These are phyloP conservation scores for Cavia aperea DNA, from an alignment of 2,113 vertebrate species.

Conservation along the genomic window DNA sequence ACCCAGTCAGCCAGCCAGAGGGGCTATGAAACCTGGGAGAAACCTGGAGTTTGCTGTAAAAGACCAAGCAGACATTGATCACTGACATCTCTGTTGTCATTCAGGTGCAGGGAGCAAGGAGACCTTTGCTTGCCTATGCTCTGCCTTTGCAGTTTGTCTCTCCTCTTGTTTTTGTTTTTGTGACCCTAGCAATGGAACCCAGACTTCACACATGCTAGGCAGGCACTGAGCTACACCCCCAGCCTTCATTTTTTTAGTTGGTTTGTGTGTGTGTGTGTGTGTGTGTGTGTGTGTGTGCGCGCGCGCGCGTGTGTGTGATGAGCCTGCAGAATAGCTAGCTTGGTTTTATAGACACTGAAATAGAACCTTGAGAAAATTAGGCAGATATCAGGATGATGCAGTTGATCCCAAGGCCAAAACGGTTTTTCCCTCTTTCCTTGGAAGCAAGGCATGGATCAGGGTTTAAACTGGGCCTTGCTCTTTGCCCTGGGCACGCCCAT, in stretches of 20 bases:
- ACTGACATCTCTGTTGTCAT: neutral
- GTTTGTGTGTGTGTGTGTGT: too few relatives aligned
- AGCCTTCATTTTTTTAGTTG: neutral
- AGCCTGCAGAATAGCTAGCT: constrained; percentile 2
- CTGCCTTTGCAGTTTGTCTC: neutral
- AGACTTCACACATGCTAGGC: neutral
- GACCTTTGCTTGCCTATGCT: neutral
- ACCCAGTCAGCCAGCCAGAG: neutral
- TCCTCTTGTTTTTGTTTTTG: neutral
- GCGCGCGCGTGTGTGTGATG: neutral
- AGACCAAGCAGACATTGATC: neutral
- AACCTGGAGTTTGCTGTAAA: neutral
- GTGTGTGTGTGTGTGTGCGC: too few relatives aligned
- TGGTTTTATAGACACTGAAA: neutral
- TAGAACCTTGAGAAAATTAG: neutral
- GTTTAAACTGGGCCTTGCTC: neutral
- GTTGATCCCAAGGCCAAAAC: neutral
- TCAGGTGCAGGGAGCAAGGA: neutral
- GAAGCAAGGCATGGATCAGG: neutral
- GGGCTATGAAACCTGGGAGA: neutral
- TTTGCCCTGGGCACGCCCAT: neutral
- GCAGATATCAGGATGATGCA: neutral
- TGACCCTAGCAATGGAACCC: neutral
- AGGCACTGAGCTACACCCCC: neutral
- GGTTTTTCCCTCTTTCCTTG: neutral